These are phyloP conservation scores for Lamellibrachia luymesi DNA, from an alignment of 1,140 invertebrate genomes.

Conservation along the genomic window DNA sequence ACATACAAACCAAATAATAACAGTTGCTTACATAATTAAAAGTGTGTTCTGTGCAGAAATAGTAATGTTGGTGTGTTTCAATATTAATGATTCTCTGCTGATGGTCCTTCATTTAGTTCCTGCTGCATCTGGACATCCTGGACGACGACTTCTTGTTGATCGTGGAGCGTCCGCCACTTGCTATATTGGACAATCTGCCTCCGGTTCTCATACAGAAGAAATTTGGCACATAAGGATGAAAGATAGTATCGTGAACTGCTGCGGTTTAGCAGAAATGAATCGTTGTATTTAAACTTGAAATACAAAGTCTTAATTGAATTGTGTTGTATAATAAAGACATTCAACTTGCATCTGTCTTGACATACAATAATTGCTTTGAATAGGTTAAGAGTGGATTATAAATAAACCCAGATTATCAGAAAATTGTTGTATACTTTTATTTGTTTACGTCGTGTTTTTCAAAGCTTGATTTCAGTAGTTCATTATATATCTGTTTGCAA, in stretches of 20 bases:
- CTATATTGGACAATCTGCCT: conserved; percentile 65
- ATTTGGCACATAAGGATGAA: conserved; percentile 40
- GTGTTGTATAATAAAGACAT: background rate
- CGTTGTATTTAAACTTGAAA: background rate
- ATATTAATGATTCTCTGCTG: conserved; percentile 19
- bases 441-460: background rate
- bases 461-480: background rate
- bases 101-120: conserved; percentile 62
- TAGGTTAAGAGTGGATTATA: background rate
- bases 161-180: conserved; percentile 68
- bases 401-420: background rate
- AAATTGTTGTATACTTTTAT: background rate
- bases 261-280: background rate
- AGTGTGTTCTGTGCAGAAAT: background rate
- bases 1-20: background rate
- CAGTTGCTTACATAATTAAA: background rate
- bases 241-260: background rate
- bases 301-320: background rate
- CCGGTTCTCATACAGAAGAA: conserved; percentile 58
- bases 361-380: background rate
- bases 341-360: background rate
- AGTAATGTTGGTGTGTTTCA: background rate
- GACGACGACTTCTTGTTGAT: conserved; percentile 65
- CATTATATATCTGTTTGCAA: background rate
- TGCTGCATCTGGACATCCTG: conserved; percentile 65